Evolutionary conservation across 2,113 vertebrate genomes (phyloP).

Genomic region (Phyllostomus discolor): DNA sequence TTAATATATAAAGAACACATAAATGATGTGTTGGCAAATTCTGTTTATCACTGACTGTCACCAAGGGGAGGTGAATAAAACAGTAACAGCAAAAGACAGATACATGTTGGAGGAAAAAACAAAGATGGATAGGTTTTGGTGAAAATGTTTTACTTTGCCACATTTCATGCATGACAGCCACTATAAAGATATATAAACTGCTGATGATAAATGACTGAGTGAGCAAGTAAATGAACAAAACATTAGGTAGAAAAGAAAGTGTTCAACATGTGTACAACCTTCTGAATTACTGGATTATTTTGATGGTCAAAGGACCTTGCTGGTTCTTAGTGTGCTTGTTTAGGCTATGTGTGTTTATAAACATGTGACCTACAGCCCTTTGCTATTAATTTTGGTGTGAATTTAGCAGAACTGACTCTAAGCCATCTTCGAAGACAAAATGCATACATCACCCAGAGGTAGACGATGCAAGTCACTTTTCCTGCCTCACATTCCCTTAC

Average conservation of each 20-base stretch:
- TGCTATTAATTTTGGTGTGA: neutral
- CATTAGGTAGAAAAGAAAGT: neutral
- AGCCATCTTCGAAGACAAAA: neutral
- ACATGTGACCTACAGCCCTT: neutral
- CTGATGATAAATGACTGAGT: neutral
- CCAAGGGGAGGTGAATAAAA: neutral
- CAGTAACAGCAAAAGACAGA: neutral
- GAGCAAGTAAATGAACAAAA: neutral
- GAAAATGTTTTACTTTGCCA: neutral
- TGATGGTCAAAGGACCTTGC: neutral
- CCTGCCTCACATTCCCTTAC: neutral
- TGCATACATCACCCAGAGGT: neutral
- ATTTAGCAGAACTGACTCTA: neutral
- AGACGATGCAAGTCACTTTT: neutral
- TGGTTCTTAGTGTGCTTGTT: neutral
- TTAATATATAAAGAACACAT: neutral
- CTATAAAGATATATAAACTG: neutral
- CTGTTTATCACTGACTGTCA: neutral
- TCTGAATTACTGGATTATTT: neutral
- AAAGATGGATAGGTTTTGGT: neutral
- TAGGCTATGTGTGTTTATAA: neutral
- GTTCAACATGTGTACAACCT: neutral
- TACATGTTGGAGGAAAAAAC: neutral
- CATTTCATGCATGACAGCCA: neutral
- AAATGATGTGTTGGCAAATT: neutral